Evolutionary conservation across 2,888 invertebrate species (phyloP).

Genomic region (Trissolcus japonicus): DNA sequence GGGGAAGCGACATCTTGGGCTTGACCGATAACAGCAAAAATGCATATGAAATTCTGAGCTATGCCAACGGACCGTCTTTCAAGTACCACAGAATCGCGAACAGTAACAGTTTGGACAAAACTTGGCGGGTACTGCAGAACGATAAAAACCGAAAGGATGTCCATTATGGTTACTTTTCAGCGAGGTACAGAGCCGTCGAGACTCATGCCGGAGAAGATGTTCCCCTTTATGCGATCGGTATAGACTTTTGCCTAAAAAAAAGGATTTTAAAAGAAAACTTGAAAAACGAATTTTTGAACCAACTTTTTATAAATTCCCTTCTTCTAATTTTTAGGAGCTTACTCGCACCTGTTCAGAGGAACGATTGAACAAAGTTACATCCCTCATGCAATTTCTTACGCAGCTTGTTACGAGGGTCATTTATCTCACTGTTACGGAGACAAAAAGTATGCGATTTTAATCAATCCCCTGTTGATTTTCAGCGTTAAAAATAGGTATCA

Average conservation of each 20-base stretch:
- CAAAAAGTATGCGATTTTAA: not conserved
- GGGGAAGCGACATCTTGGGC: conserved; percentile 80
- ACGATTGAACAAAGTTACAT: conserved; percentile 82
- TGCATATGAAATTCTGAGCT: conserved; percentile 73
- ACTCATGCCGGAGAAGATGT: conserved; percentile 85
- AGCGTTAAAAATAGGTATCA: not conserved
- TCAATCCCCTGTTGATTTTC: not conserved
- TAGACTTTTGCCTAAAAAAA: not conserved
- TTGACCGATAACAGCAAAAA: conserved; percentile 63
- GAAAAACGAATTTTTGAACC: not conserved
- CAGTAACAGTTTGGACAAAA: not conserved
- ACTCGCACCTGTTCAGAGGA: conserved; percentile 80
- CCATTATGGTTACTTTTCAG: conserved; percentile 64
- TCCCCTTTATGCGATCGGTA: conserved; percentile 79
- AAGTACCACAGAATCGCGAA: conserved; percentile 54
- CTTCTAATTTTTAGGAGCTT: conserved; percentile 76
- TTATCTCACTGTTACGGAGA: not conserved
- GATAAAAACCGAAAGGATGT: not conserved
- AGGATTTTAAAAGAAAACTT: not conserved
- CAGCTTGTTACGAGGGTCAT: conserved; percentile 60
- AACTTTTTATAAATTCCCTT: not conserved
- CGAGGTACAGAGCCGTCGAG: conserved; percentile 77
- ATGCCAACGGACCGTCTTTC: conserved; percentile 82
- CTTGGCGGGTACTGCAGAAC: not conserved
- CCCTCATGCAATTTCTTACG: conserved; percentile 79